These are phyloP conservation scores for Meleagris gallopavo DNA, from an alignment of 2,113 vertebrate species.

Conservation along the genomic window DNA sequence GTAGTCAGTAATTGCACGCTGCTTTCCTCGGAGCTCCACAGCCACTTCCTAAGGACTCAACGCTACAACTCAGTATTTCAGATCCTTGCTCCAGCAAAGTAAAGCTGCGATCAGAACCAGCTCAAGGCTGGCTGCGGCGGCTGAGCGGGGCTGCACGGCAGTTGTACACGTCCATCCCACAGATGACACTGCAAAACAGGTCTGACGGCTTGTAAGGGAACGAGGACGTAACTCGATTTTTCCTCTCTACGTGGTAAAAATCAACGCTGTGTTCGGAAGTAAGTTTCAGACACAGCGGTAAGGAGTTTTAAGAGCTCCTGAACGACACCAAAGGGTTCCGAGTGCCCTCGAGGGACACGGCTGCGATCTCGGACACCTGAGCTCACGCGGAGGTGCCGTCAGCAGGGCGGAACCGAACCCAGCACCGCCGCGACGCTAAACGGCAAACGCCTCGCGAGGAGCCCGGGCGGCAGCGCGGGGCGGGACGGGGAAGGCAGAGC, in stretches of 20 bases:
- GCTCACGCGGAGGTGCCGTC: neutral
- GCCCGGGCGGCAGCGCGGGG: no score
- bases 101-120: neutral
- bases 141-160: neutral
- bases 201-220: neutral
- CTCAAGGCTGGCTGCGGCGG: neutral
- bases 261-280: neutral
- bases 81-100: neutral
- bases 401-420: neutral
- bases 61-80: neutral
- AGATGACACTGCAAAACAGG: rapidly evolving
- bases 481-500: no score
- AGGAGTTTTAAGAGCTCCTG: neutral
- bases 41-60: neutral
- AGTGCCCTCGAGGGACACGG: neutral
- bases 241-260: neutral
- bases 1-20: neutral
- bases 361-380: neutral
- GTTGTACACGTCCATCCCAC: neutral
- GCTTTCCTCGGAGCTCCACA: neutral
- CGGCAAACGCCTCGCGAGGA: neutral
- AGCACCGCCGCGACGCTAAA: neutral
- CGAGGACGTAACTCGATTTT: rapidly evolving
- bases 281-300: neutral
- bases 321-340: neutral